A percentile compares a stretch with the other conserved stretches of the same genome.
Evolutionary conservation across 2,113 vertebrate species (phyloP).

Genomic region (Melanerpes aurifrons): DNA sequence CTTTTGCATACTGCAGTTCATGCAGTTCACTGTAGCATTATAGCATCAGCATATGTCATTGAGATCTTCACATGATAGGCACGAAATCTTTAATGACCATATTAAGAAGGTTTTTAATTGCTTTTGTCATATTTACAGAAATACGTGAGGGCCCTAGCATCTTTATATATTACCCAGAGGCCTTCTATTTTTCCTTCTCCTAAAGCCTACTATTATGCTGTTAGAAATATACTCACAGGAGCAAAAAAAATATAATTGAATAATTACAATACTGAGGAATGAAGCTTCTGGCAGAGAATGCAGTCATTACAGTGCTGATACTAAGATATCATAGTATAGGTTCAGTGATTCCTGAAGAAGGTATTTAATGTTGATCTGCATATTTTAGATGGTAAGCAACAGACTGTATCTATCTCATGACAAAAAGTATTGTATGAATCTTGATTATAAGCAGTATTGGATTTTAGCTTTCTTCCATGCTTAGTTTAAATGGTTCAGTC

Average conservation of each 20-base stretch:
- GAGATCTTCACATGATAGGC: background rate
- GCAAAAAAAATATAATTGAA: background rate
- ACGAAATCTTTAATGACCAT: background rate
- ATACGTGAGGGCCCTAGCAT: background rate
- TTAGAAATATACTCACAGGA: background rate
- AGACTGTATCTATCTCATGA: background rate
- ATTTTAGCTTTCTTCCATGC: background rate
- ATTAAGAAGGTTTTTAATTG: background rate
- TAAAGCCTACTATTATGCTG: background rate
- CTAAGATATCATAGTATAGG: background rate
- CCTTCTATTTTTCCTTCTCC: background rate
- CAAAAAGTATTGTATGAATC: background rate
- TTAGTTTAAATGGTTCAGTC: background rate
- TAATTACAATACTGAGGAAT: background rate
- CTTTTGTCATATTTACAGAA: background rate
- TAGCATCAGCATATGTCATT: background rate
- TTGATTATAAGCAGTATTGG: background rate
- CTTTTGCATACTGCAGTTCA: background rate
- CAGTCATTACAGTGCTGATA: background rate
- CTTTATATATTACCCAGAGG: background rate
- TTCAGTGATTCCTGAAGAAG: background rate
- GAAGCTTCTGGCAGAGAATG: background rate
- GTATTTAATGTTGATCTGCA: background rate
- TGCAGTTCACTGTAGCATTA: background rate
- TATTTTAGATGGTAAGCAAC: background rate